Conservation (phyloP, 1,140 invertebrate species). For the Prorops nasuta region DNA sequence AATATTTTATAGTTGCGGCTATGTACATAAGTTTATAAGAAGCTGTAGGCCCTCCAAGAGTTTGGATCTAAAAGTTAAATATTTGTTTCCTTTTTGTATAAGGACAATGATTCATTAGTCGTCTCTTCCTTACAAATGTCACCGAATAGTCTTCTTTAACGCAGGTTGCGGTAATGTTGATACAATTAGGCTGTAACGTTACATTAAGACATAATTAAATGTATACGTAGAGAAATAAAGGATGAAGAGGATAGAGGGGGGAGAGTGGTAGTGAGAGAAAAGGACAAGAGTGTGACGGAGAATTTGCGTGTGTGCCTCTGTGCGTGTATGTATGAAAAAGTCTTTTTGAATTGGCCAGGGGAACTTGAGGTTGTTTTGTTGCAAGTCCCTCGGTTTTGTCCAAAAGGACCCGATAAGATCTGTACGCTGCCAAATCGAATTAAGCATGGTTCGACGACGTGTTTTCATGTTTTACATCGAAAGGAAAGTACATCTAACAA, state of each 20-base stretch:
- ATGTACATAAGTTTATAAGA: constrained; percentile 15
- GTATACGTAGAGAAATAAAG: constrained; percentile 7
- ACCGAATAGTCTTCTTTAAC: not conserved
- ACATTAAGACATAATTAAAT: constrained; percentile 8
- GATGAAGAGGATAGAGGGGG: not conserved
- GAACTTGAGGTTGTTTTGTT: constrained; percentile 38
- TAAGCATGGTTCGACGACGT: not conserved
- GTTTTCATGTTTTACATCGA: not conserved
- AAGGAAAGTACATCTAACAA: not conserved
- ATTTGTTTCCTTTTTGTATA: not conserved
- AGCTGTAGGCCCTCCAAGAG: too few relatives aligned
- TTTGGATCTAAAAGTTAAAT: not conserved
- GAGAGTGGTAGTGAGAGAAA: not conserved
- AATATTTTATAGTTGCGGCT: constrained; percentile 27
- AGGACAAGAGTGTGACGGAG: not conserved
- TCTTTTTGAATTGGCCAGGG: not conserved
- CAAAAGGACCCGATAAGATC: constrained; percentile 5
- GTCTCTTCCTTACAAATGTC: not conserved
- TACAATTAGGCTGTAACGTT: not conserved
- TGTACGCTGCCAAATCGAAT: constrained; percentile 7
- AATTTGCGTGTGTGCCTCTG: too few relatives aligned
- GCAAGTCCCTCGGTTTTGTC: constrained; percentile 20
- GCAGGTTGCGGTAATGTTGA: too few relatives aligned
- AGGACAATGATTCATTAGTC: not conserved
- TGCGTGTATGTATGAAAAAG: too few relatives aligned